Conservation (phyloP, 2,113 vertebrate genomes). For the Albula glossodonta region DNA sequence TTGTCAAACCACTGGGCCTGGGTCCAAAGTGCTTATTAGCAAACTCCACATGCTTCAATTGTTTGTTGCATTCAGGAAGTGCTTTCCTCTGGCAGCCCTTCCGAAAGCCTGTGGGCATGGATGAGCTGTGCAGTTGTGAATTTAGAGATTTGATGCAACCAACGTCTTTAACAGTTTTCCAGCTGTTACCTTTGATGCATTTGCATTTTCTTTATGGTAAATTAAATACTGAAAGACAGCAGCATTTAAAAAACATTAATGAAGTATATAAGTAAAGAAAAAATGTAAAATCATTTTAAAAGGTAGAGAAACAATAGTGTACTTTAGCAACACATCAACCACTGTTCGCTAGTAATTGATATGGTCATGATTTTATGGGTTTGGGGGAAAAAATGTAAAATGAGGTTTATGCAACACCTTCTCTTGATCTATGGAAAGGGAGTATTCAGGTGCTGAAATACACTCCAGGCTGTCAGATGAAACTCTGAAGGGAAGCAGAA, state of each 20-base stretch:
- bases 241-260: neutral
- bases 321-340: neutral
- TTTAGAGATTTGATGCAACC: too few relatives aligned
- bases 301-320: neutral
- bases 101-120: too few relatives aligned
- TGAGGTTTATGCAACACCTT: conserved; percentile 33
- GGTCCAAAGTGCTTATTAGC: too few relatives aligned
- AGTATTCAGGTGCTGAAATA: conserved; percentile 22
- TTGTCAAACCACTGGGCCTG: too few relatives aligned
- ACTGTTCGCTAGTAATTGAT: neutral
- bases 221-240: neutral
- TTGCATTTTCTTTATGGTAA: too few relatives aligned
- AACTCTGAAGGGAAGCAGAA: conserved; percentile 47
- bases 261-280: neutral
- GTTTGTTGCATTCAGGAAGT: too few relatives aligned
- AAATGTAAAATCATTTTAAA: neutral
- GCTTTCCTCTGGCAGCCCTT: too few relatives aligned
- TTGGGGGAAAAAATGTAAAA: conserved; percentile 8
- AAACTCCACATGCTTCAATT: too few relatives aligned
- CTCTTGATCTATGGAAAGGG: neutral
- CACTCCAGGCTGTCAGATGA: conserved; percentile 35
- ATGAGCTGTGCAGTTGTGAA: too few relatives aligned
- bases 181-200: too few relatives aligned
- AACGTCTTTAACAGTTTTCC: too few relatives aligned
- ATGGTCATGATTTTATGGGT: conserved; percentile 27